These are phyloP conservation scores for Tipula vernalis DNA, from an alignment of 2,888 invertebrate genomes.

Conservation along the genomic window DNA sequence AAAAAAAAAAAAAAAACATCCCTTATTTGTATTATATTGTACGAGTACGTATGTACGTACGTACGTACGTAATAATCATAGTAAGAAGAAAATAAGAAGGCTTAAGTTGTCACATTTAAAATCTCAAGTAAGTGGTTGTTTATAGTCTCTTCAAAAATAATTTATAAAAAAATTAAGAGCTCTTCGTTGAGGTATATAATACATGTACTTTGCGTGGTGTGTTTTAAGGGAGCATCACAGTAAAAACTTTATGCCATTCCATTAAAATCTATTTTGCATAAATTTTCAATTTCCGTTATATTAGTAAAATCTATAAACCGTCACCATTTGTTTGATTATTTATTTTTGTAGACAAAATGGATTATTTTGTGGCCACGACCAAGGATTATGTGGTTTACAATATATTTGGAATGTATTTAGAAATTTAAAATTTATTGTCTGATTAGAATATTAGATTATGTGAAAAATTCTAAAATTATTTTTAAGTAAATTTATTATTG, in stretches of 20 bases:
- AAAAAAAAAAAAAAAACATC: not conserved
- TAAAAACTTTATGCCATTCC: not conserved
- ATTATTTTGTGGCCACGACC: not conserved
- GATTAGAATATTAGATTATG: not conserved
- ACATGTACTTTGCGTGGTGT: not conserved
- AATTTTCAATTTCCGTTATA: not conserved
- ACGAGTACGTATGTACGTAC: not conserved
- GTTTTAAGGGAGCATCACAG: not conserved
- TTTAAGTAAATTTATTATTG: not conserved
- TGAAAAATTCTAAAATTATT: not conserved
- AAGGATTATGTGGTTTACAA: not conserved
- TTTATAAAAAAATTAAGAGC: slow-evolving; percentile 6
- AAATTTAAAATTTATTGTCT: not conserved
- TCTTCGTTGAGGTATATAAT: not conserved
- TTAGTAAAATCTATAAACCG: not conserved
- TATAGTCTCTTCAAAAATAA: slow-evolving; percentile 10
- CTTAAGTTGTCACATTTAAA: slow-evolving; percentile 11
- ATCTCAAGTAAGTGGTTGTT: slow-evolving; percentile 10
- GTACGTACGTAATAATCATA: not conserved
- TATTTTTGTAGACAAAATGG: not conserved
- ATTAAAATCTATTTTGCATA: not conserved
- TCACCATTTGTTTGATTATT: not conserved
- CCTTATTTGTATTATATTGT: not conserved
- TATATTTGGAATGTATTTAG: not conserved
- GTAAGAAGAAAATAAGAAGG: not conserved